Conservation (phyloP, 2,888 invertebrate genomes). For the Thumatha senex region DNA sequence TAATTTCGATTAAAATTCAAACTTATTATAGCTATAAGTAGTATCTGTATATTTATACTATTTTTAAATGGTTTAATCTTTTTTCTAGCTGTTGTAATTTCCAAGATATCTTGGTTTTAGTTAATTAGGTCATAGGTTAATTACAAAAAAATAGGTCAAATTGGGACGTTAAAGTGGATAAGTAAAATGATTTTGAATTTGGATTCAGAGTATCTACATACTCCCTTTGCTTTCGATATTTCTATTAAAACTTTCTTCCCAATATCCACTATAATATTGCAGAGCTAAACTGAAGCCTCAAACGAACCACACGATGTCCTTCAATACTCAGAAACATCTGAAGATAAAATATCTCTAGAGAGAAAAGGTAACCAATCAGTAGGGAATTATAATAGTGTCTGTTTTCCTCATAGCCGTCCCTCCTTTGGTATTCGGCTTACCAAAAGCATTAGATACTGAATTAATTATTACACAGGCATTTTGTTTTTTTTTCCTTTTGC, state of each 20-base stretch:
- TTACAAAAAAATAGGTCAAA: no score
- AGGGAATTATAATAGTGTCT: conserved; percentile 22
- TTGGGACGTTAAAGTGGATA: no score
- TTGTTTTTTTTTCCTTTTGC: conserved; percentile 14
- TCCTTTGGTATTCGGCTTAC: not conserved
- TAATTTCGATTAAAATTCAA: no score
- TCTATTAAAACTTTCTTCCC: not conserved
- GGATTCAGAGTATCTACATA: no score
- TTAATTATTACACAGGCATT: conserved; percentile 25
- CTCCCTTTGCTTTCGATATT: no score
- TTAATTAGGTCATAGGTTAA: no score
- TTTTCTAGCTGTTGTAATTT: no score
- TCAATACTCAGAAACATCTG: conserved; percentile 18
- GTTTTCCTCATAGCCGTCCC: conserved; percentile 25
- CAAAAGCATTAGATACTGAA: conserved; percentile 12
- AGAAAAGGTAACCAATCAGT: conserved; percentile 27
- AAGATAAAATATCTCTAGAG: conserved; percentile 21
- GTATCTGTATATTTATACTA: no score
- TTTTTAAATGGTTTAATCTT: no score
- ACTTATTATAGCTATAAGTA: no score
- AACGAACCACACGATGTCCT: conserved; percentile 1
- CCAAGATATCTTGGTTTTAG: no score
- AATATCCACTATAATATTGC: not conserved
- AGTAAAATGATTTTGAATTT: no score
- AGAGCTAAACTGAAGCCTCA: not conserved